Evolutionary conservation across 2,113 vertebrate species (phyloP).

Genomic region (Vulpes ferrilata): DNA sequence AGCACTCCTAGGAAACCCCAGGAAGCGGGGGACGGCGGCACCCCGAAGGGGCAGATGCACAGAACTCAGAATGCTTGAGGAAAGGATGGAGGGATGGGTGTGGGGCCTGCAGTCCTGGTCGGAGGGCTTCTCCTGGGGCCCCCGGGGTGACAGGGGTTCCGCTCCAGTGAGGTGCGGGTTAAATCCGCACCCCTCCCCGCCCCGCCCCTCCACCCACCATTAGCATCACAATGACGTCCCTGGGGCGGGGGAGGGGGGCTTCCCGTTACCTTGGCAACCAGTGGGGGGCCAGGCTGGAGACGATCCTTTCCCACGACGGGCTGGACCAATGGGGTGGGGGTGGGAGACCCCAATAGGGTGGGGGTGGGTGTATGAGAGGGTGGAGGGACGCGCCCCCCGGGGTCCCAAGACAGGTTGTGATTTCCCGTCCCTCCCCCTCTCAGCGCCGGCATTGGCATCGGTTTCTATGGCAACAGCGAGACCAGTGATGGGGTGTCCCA

Average conservation of each 20-base stretch:
- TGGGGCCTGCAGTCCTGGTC: background rate
- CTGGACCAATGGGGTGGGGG: slow-evolving; percentile 58
- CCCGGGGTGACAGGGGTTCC: background rate
- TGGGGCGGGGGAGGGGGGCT: slow-evolving; percentile 64
- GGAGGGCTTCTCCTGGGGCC: background rate
- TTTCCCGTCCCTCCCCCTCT: slow-evolving; percentile 56
- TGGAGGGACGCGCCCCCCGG: background rate
- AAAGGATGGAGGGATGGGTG: background rate
- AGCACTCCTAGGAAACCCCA: background rate
- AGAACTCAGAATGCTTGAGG: background rate
- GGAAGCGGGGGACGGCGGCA: background rate
- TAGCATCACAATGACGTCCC: slow-evolving; percentile 84
- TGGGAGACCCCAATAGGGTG: background rate
- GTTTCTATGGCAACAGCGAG: slow-evolving; percentile 98
- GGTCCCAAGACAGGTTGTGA: background rate
- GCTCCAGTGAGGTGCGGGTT: slow-evolving; percentile 53
- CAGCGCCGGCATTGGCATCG: slow-evolving; percentile 95
- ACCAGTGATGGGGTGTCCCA: slow-evolving; percentile 96
- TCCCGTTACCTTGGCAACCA: slow-evolving; percentile 78
- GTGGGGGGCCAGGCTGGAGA: slow-evolving; percentile 57
- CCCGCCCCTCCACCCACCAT: slow-evolving; percentile 74
- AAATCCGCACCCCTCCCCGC: slow-evolving; percentile 50
- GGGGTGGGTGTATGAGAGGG: background rate
- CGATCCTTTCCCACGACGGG: slow-evolving; percentile 67
- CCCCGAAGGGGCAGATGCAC: background rate